phyloP scores from a whole-genome alignment of 2,888 invertebrate genomes.

The Ptychoptera albimana region DNA sequence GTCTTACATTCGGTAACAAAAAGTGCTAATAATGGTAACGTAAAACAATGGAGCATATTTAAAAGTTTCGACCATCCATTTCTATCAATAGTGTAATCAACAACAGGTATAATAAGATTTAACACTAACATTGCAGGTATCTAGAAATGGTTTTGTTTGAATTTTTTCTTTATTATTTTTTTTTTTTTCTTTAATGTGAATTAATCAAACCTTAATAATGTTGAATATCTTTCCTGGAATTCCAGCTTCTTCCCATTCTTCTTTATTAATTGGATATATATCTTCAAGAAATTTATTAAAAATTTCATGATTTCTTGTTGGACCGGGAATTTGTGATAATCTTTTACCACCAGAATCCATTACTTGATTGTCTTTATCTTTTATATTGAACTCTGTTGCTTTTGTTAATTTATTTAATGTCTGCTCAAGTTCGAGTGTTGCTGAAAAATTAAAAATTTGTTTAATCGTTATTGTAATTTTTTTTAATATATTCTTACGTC shows the following conservation, averaged over 20 bases:
- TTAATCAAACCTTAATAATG: conserved; percentile 7
- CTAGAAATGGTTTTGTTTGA: not conserved
- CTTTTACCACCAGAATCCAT: conserved; percentile 7
- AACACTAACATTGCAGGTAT: conserved; percentile 35
- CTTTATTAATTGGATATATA: conserved; percentile 9
- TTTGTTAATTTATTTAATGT: not conserved
- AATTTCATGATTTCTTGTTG: conserved; percentile 5
- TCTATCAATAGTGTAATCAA: conserved; percentile 32
- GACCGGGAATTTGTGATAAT: not conserved
- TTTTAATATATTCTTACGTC: too few relatives aligned
- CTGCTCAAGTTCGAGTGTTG: not conserved
- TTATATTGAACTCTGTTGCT: not conserved
- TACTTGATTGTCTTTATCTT: conserved; percentile 7
- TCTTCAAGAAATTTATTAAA: conserved; percentile 7
- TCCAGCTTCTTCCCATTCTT: conserved; percentile 7
- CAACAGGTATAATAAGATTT: conserved; percentile 38
- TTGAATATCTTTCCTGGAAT: conserved; percentile 4
- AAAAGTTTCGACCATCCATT: conserved; percentile 42
- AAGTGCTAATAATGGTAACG: conserved; percentile 24
- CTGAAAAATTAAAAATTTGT: not conserved
- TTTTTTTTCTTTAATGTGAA: too few relatives aligned
- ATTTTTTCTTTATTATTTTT: too few relatives aligned
- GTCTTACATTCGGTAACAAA: not conserved
- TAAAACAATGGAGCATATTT: conserved; percentile 34
- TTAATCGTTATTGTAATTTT: too few relatives aligned